Base-by-base conservation (phyloP, 2,797 vertebrate species). In the Urophycis tenuis region DNA sequence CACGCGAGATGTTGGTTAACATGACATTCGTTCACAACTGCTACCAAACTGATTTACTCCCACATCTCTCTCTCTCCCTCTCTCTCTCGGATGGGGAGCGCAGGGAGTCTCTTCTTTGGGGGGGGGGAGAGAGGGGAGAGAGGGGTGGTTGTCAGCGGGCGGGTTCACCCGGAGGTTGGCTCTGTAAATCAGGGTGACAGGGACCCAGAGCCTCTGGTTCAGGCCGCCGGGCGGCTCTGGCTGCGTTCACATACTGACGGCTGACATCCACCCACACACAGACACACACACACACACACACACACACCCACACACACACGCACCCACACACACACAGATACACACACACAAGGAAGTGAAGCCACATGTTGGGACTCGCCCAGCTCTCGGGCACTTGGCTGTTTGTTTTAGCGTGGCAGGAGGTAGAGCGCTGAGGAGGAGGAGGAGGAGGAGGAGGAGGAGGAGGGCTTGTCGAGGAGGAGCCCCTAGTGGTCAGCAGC, bases 331-430 rank as follows among this genome's bases (percentile, higher is more conserved):
- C 45, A 22, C 35, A 36, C 35, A 36, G 4, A 36, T 9, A 36
- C 35, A 36, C 35, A 36, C 35, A 36, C 35, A 93, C 92, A 85
- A 90, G 88, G 89, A 92, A 91, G 84, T 88, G 88, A 84, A 85
- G 87, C 83, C 88, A 89, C 89, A 91, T 91, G 89, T 87, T 84
- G 83, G 84, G 88, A 90, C 90, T 88, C 84, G 89, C 88, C 90
- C 89, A 74, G 81, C 79, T 87, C 81, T 75, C 75, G 15, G 45
- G 45, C 45, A 53, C 22, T 4, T 17, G 45, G 45, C 45, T 19
- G 45, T 53, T 53, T 53, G 45, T 53, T 53, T 53, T 53, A 53
- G 45, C 17, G 45, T 22, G 64, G 49, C 41, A 53, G 17, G 49
- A 53, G 49, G 49, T 36, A 53, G 49, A 3, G 17, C 41, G 41